Evolutionary conservation across 2,797 vertebrate species (phyloP), one percentile per base, ranked within the genome.

Genomic region (Sebastes hopkinsi): DNA sequence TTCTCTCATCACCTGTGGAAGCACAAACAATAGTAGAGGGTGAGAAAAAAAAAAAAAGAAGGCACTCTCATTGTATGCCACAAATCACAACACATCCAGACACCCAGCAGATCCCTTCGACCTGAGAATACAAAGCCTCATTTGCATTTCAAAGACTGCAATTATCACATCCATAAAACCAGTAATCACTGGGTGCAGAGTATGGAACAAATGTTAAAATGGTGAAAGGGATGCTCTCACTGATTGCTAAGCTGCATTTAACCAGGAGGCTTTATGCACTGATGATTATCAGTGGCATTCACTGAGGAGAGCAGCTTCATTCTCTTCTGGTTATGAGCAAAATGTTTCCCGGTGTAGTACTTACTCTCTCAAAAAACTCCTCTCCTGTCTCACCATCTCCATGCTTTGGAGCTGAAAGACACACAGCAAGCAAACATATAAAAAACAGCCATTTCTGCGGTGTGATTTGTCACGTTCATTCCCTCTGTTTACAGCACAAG

Each of bases 351-450:
- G 8, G 42, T 54, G 34, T 27, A n/a, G 20, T 32, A 90, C 94
- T 95, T 88, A 96, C 96, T 81, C 92, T 94, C 67, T 95, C 88
- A 85, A 96, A 96, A 88, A 96, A 96, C 83, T 95, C 92, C 79
- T 96, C 92, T 36, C 96, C 96, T 10, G 92, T 94, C 76, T 94
- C 81, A 9, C 78, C 80, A 6, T 89, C 86, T 30, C 82, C 91
- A 5, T 89, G 83, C 62, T 88, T 85, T 38, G 94, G 94, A 87
- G 90, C 95, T 96, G 84, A 72, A 93, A 93, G 58, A 89, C 52
- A 88, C 22, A 85, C 2, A 52, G 18, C 23, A 13, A 56, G n/a
- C 13, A 32, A 72, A 75, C 50, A 72, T 8, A 2, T 42, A 38
- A 75, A 72, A 62, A 56, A 61, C 10, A 80, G 3, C 70, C 56